Evolutionary conservation across 2,797 vertebrate genomes (phyloP), one percentile per base, ranked within the genome.

Genomic region (Peromyscus melanophrys): DNA sequence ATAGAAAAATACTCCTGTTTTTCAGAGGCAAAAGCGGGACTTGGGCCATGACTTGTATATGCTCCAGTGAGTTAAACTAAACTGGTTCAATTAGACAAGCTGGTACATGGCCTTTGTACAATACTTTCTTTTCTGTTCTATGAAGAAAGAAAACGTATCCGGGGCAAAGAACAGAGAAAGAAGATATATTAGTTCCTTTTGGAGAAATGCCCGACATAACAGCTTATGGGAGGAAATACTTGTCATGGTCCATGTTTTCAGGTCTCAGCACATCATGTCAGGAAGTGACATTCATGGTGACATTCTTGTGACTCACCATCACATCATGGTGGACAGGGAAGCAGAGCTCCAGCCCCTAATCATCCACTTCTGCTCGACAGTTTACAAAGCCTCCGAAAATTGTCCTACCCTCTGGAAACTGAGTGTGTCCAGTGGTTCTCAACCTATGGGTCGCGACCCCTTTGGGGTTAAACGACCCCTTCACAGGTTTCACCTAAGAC

Each of bases 151-250:
- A 76, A 93, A 75, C 8, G 21, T 29, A 78, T 63, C 21, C 25
- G 80, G 65, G 95, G 73, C 19, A 31, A 89, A 96, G 27, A 17
- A 55, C 17, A 80, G 80, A 89, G 75, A 78, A 83, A 71, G 84
- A 80, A 49, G 34, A 16, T 19, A 59, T 16, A 40, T 73, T 73
- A 2, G 27, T 43, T 59, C 75, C 37, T 43, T 17, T 40, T 57
- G 86, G n/a, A 2, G 8, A 59, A 43, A 61, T 76, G 52, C 6
- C 29, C 0, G 0, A 12, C 37, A 34, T 37, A 14, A 59, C 11
- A 40, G 1, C 37, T 31, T 31, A 43, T 13, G 16, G 31, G 85
- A 29, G 13, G 49, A n/a, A 55, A 71, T 4, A 10, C 19, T 73
- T 17, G 29, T 3, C 43, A 21, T 55, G n/a, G 67, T 21, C 37